Base-by-base conservation (phyloP, 2,797 vertebrate genomes). In the Leuciscus waleckii region DNA sequence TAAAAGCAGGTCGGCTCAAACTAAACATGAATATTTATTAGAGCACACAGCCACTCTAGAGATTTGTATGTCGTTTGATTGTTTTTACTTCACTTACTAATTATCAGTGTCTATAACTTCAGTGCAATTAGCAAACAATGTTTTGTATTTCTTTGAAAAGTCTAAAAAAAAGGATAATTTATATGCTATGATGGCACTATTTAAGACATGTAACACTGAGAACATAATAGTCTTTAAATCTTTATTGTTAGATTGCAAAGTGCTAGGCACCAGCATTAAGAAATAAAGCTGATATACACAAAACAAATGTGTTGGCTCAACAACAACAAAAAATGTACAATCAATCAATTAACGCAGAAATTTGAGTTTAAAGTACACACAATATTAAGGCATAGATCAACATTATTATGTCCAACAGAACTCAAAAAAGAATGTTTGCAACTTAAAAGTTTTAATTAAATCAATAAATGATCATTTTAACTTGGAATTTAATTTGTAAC, bases 191-290 rank as follows among this genome's bases (percentile, higher is more conserved):
- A 17, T 58, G 75, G 3, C 16, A 14, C 49, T 51, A 17, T 56
- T 56, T 56, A n/a, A 56, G 21, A 56, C 7, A n/a, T n/a, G 26
- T 9, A 49, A 51, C 46, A 68, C 35, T 54, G 37, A 13, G 37
- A 43, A 29, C 9, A 46, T 77, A 54, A 23, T 23, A 61, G 73
- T 78, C 39, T 79, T 43, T 17, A 65, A 13, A 65, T 51, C 23
- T 78, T 19, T 61, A 78, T 78, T 78, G 4, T 39, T 41, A 17
- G 35, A 61, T 69, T 37, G 21, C 46, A 81, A 49, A 68, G 61
- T 39, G 1, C 26, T n/a, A 2, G 17, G 39, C n/a, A 67, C 13
- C 14, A 32, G 46, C 41, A 68, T 51, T 11, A 70, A 56, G 49
- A 69, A 35, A 35, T 26, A 23, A 69, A 69, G 16, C 61, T 21